These are phyloP conservation scores for Cromileptes altivelis DNA, from an alignment of 2,113 vertebrate genomes.

Conservation along the genomic window DNA sequence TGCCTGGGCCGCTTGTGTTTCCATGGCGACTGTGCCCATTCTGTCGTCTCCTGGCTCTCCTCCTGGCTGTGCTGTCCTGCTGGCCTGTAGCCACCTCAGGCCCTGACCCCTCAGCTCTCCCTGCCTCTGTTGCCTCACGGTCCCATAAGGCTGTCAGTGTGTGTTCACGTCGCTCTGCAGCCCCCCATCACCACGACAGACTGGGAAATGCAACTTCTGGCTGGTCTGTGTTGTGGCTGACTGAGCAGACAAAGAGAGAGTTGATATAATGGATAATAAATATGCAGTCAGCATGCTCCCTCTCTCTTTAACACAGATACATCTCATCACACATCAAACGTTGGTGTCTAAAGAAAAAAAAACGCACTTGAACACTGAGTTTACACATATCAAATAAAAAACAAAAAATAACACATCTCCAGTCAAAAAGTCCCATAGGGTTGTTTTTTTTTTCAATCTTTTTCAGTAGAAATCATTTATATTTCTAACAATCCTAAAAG, in stretches of 20 bases:
- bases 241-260: slow-evolving; percentile 54
- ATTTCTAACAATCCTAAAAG: not conserved
- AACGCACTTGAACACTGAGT: not conserved
- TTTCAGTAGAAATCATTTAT: not conserved
- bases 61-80: slow-evolving; percentile 79
- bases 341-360: not conserved
- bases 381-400: not conserved
- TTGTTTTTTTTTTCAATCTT: not conserved
- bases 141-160: slow-evolving; percentile 80
- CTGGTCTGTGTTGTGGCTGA: slow-evolving; percentile 56
- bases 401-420: not conserved
- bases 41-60: slow-evolving; percentile 83
- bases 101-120: slow-evolving; percentile 70
- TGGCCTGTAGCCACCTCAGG: slow-evolving; percentile 76
- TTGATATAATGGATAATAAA: slow-evolving; percentile 38
- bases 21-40: slow-evolving; percentile 86
- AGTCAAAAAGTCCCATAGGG: not conserved
- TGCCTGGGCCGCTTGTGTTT: slow-evolving; percentile 86
- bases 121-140: slow-evolving; percentile 61
- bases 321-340: slow-evolving; percentile 32
- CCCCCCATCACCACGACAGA: slow-evolving; percentile 47
- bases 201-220: slow-evolving; percentile 77
- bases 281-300: slow-evolving; percentile 38
- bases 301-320: slow-evolving; percentile 5
- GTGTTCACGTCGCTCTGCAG: slow-evolving; percentile 60